Evolutionary conservation across 1,140 invertebrate species (phyloP).

Genomic region (Parapsyche elsis): DNA sequence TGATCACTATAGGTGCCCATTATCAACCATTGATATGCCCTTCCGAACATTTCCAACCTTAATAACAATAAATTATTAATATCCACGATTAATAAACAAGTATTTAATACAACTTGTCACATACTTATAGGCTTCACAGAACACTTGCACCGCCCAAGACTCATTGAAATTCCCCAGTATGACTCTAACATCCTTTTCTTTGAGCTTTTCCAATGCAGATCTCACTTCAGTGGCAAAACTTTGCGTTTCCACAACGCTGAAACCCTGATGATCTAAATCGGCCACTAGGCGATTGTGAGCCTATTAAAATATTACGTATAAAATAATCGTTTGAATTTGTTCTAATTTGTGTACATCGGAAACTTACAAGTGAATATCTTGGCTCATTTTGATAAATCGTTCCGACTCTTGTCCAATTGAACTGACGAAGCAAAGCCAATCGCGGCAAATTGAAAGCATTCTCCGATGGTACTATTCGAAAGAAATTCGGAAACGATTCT

Average conservation of each 20-base stretch:
- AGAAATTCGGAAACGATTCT: conserved; percentile 95
- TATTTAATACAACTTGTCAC: conserved; percentile 29
- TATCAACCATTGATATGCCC: conserved; percentile 97
- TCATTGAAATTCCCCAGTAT: conserved; percentile 98
- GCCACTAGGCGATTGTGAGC: conserved; percentile 93
- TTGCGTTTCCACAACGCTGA: conserved; percentile 90
- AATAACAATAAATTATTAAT: too few species aligned
- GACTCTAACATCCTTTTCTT: conserved; percentile 93
- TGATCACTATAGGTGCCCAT: conserved; percentile 86
- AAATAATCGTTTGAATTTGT: not conserved
- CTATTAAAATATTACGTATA: conserved; percentile 63
- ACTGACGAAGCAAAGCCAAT: conserved; percentile 86
- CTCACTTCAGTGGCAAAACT: conserved; percentile 93
- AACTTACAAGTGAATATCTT: conserved; percentile 86
- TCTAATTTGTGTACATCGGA: not conserved
- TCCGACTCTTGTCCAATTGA: conserved; percentile 97
- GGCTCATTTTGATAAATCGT: conserved; percentile 98
- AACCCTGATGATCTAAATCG: conserved; percentile 83
- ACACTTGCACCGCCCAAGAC: conserved; percentile 91
- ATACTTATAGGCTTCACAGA: conserved; percentile 91
- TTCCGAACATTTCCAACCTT: conserved; percentile 86
- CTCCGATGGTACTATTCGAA: conserved; percentile 94
- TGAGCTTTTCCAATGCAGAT: conserved; percentile 84
- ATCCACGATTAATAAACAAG: too few species aligned
- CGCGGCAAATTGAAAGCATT: conserved; percentile 95